Evolutionary conservation across 2,888 invertebrate species (phyloP).

Genomic region (Drosophila fulvimacula): DNA sequence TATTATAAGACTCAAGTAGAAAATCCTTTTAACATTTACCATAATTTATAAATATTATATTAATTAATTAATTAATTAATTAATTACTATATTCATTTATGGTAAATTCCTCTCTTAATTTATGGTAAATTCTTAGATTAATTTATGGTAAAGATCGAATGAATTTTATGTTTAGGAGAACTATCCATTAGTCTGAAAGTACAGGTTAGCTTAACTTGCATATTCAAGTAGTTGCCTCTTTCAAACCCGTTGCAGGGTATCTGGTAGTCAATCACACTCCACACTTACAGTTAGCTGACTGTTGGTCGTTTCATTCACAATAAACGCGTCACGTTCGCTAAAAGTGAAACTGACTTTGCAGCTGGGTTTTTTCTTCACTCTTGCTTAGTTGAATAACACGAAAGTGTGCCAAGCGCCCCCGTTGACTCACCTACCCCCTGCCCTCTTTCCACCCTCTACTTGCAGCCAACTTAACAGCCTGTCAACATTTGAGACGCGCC

Average conservation of each 20-base stretch:
- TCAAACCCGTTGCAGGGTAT: not conserved
- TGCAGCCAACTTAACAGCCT: conserved; percentile 86
- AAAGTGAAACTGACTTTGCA: conserved; percentile 75
- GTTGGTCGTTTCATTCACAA: conserved; percentile 37
- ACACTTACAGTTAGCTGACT: not conserved
- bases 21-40: too few species aligned
- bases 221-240: not conserved
- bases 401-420: conserved; percentile 56
- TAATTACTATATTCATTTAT: too few species aligned
- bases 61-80: too few species aligned
- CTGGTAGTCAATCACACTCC: not conserved
- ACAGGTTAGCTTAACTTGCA: not conserved
- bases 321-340: conserved; percentile 70
- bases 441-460: conserved; percentile 1
- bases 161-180: too few species aligned
- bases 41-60: too few species aligned
- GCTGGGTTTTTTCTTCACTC: conserved; percentile 34
- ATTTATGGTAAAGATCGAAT: too few species aligned
- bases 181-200: too few species aligned
- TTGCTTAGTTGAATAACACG: conserved; percentile 69
- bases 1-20: too few species aligned
- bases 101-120: too few species aligned
- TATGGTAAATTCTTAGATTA: too few species aligned
- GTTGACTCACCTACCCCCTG: not conserved
- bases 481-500: conserved; percentile 88